Conservation (phyloP, 1,140 invertebrate genomes). For the Heliconius nattereri region DNA sequence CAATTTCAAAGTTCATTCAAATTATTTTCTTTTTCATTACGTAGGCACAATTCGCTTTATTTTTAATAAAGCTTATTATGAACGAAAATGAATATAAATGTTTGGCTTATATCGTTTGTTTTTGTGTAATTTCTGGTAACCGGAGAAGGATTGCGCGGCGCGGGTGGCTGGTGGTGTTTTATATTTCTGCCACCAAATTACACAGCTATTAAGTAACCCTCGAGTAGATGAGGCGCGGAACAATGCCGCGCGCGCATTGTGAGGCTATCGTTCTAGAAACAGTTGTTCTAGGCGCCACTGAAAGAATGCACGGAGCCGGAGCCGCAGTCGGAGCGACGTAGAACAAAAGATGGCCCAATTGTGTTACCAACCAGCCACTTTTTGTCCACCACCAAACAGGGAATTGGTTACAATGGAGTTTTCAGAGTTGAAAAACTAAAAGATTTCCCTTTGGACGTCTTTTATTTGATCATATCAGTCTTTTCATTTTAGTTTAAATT, state of each 20-base stretch:
- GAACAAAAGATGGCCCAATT: conserved; percentile 73
- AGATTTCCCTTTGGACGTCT: conserved; percentile 41
- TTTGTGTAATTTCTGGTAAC: conserved; percentile 31
- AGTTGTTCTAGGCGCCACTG: conserved; percentile 68
- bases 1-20: conserved; percentile 58
- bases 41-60: conserved; percentile 39
- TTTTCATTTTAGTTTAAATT: conserved; percentile 23
- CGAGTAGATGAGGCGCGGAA: conserved; percentile 61
- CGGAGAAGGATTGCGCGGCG: conserved; percentile 17
- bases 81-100: conserved; percentile 33
- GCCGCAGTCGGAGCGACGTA: conserved; percentile 41
- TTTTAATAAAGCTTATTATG: conserved; percentile 37
- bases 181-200: conserved; percentile 54
- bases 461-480: conserved; percentile 28
- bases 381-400: conserved; percentile 65
- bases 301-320: conserved; percentile 55
- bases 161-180: conserved; percentile 20
- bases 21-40: conserved; percentile 43
- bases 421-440: conserved; percentile 47
- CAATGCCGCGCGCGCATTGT: conserved; percentile 65
- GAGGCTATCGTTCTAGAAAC: conserved; percentile 66
- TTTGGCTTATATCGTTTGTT: conserved; percentile 35
- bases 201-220: conserved; percentile 62
- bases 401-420: conserved; percentile 59
- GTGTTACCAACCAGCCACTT: conserved; percentile 67